These are phyloP conservation scores for Chelonoidis abingdonii DNA, from an alignment of 2,113 vertebrate species.

Conservation along the genomic window DNA sequence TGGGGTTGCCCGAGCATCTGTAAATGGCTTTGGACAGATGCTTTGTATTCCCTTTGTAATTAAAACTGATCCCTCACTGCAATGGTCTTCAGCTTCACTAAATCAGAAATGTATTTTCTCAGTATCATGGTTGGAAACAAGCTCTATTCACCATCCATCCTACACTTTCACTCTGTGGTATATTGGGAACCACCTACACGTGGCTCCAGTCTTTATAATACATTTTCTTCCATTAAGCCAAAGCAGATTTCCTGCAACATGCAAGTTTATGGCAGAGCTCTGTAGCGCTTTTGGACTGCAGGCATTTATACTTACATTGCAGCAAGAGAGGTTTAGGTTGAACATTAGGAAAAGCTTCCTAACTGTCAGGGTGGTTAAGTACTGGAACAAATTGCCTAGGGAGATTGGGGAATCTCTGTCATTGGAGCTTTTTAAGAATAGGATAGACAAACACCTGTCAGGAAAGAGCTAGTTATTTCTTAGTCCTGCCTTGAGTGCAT, in stretches of 20 bases:
- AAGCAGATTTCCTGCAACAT: background rate
- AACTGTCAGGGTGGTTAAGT: background rate
- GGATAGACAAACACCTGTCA: background rate
- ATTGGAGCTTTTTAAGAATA: background rate
- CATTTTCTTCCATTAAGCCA: background rate
- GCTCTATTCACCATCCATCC: background rate
- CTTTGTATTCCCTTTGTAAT: conserved; percentile 38
- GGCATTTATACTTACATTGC: background rate
- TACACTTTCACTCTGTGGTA: background rate
- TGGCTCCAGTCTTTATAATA: background rate
- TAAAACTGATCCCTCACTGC: conserved; percentile 20
- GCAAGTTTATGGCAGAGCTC: conserved; percentile 16
- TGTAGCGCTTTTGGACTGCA: background rate
- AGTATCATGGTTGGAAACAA: conserved; percentile 14
- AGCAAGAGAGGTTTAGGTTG: background rate
- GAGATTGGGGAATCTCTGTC: background rate
- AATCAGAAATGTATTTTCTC: conserved; percentile 52
- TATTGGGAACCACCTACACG: background rate
- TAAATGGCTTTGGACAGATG: conserved; percentile 42
- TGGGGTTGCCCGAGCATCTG: background rate
- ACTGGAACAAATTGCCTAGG: background rate
- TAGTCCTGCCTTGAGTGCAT: background rate
- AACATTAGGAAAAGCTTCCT: background rate
- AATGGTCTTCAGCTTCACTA: conserved; percentile 29
- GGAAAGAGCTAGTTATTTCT: background rate